Base-by-base conservation (phyloP, 37 sponge, comb jelly and placozoan genomes). In the Axinella damicornis region DNA sequence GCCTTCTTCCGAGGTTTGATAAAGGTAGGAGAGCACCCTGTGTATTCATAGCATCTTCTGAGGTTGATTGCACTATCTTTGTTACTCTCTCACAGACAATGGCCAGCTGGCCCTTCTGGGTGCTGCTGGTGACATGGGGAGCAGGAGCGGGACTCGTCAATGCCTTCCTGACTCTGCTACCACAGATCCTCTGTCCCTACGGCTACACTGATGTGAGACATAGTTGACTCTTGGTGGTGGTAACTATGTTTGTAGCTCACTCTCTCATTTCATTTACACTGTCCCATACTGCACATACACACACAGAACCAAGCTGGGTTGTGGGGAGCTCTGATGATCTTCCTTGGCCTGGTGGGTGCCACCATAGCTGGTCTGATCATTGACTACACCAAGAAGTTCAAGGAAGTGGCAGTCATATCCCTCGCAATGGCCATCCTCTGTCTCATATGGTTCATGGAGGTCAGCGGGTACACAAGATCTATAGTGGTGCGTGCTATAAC, bases 101-200 rank as follows among this genome's bases (percentile, higher is more conserved):
- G 17, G 34, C 28, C 0, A 63, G 74, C 35, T 37, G 83, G 57
- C 53, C 73, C 31, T 84, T 86, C 39, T 59, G 53, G 65, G 71
- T 92, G 24, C 74, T 95, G 53, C 52, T 92, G 72, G 18, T 92
- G 24, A 74, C 82, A 9, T 90, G 84, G 91, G 90, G 88, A 13
- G 22, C 73, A 1, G 86, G 71, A 2, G 69, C 78, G 21, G 95
- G 95, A 1, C 32, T 85, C 21, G 77, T 93, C 74, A 96, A 90
- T 76, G 81, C 85, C 28, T 17, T 96, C 25, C 64, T 93, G 21
- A 71, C 85, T 14, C 25, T 96, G 28, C 75, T 93, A 11, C 90
- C 94, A 19, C 96, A 96, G 83, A 38, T 96, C 19, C 71, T 96
- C 24, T 96, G 96, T 79, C 86, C 91, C 46, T 85, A 69, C 69